phyloP scores from a whole-genome alignment of 2,888 invertebrate species.

The Ametastegia equiseti region DNA sequence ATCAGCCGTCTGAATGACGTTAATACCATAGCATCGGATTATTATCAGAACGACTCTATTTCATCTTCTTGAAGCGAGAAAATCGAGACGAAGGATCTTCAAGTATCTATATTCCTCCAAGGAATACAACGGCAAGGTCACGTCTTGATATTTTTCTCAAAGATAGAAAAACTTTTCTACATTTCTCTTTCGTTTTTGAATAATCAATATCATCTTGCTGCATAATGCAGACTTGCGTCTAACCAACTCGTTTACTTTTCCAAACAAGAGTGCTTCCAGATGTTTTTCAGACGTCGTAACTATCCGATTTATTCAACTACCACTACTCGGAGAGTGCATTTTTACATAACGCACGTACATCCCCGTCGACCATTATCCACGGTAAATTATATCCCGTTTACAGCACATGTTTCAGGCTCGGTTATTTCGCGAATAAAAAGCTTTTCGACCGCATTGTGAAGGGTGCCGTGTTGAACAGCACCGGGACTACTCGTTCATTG shows the following conservation, averaged over 20 bases:
- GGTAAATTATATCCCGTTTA: conserved; percentile 27
- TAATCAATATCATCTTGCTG: conserved; percentile 17
- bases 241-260: conserved; percentile 25
- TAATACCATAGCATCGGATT: conserved; percentile 1
- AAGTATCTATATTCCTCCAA: neutral
- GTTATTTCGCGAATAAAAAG: conserved; percentile 25
- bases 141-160: neutral
- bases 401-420: conserved; percentile 7
- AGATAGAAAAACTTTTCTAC: neutral
- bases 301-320: conserved; percentile 29
- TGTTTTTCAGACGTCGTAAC: conserved; percentile 35
- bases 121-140: neutral
- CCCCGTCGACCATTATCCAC: conserved; percentile 6
- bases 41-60: conserved; percentile 20
- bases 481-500: conserved; percentile 15
- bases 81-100: neutral
- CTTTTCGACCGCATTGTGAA: conserved; percentile 25
- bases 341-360: conserved; percentile 8
- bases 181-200: neutral
- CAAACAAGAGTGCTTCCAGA: conserved; percentile 12
- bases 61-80: neutral
- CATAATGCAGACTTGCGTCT: neutral
- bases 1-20: conserved; percentile 10
- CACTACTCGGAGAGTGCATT: conserved; percentile 28
- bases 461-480: conserved; percentile 13